phyloP scores from a whole-genome alignment of 2,113 vertebrate genomes.

The Mirza zaza region DNA sequence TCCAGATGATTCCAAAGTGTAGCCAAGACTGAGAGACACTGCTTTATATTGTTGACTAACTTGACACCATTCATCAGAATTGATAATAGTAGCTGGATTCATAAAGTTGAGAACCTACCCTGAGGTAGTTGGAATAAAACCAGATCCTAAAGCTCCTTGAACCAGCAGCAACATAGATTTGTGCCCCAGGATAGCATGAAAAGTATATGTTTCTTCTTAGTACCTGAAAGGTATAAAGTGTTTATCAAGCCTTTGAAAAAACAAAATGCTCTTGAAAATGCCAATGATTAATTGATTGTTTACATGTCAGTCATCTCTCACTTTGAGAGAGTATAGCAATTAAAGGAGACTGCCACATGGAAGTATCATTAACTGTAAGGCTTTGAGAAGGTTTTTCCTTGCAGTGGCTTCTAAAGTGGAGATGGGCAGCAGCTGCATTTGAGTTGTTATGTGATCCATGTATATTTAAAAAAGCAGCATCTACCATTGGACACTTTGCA shows the following conservation, averaged over 20 bases:
- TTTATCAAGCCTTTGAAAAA: not conserved
- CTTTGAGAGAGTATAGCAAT: not conserved
- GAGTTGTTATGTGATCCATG: not conserved
- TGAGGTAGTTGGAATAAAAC: not conserved
- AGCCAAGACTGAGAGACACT: not conserved
- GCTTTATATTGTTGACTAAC: constrained; percentile 20
- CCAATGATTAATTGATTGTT: not conserved
- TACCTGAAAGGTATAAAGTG: constrained; percentile 10
- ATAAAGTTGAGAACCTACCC: constrained; percentile 8
- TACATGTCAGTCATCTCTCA: not conserved
- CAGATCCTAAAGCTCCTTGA: not conserved
- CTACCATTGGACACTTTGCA: not conserved
- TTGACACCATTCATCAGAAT: not conserved
- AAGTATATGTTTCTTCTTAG: not conserved
- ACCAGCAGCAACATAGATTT: not conserved
- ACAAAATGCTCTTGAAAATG: not conserved
- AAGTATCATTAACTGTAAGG: not conserved
- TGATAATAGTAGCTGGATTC: not conserved
- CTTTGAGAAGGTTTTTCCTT: not conserved
- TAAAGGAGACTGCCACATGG: not conserved
- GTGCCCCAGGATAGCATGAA: not conserved
- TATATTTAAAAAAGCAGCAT: not conserved
- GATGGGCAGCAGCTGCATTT: not conserved
- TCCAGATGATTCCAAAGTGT: not conserved
- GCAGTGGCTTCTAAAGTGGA: not conserved